Conservation (phyloP, 2,113 vertebrate species). For the Cariama cristata region DNA sequence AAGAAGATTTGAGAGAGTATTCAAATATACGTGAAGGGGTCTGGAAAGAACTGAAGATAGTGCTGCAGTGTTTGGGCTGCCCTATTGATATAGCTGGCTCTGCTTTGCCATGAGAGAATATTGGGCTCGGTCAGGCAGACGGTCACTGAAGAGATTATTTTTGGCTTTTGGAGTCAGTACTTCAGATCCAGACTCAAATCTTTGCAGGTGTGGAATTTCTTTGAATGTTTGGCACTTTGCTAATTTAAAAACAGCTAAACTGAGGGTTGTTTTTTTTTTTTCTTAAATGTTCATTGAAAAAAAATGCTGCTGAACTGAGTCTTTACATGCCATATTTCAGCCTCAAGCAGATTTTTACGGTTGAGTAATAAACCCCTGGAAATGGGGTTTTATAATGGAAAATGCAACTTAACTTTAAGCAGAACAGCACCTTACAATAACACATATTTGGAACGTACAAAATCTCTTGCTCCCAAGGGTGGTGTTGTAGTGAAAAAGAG, state of each 20-base stretch:
- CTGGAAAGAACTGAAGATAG: background rate
- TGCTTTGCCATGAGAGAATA: background rate
- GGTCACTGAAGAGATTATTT: background rate
- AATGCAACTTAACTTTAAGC: conserved; percentile 72
- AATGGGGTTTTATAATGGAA: conserved; percentile 75
- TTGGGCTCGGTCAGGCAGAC: background rate
- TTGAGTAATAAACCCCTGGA: conserved; percentile 74
- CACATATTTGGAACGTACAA: conserved; percentile 53
- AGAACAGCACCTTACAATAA: conserved; percentile 66
- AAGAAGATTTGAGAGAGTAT: background rate
- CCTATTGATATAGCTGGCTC: background rate
- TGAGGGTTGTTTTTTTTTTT: background rate
- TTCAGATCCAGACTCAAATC: background rate
- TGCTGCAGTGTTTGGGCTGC: background rate
- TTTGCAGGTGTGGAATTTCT: background rate
- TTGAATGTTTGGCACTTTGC: background rate
- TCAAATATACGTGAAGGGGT: background rate
- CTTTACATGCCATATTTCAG: conserved; percentile 56
- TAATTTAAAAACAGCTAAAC: background rate
- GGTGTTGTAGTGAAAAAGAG: conserved; percentile 62
- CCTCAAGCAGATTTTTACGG: conserved; percentile 69
- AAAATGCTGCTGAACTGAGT: conserved; percentile 21
- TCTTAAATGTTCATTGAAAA: background rate
- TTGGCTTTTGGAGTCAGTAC: background rate
- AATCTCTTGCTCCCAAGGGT: conserved; percentile 68